Evolutionary conservation across 2,113 vertebrate genomes (phyloP), one percentile per base, ranked within the genome.

Genomic region (Bufo bufo): DNA sequence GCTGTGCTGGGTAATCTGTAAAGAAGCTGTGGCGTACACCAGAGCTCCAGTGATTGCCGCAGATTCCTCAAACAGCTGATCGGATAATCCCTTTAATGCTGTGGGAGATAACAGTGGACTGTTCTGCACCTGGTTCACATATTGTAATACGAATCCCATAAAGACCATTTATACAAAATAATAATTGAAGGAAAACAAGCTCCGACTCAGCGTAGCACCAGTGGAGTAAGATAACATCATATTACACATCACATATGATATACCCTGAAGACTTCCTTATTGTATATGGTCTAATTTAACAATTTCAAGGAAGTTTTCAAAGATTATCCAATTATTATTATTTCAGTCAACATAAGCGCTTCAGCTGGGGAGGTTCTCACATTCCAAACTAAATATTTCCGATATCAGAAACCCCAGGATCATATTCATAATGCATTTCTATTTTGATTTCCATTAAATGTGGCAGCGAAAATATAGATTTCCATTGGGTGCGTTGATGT

Each of bases 281-380:
- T 87, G 43, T 74, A 45, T 14, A 3, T 11, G 1, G 52, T 58
- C 43, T 58, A 59, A 47, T 72, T 74, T 19, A 72, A 87, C 66
- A 71, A 74, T 61, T 33, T 59, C 8, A 50, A 74, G 13, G 33
- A 82, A 74, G 45, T 54, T 69, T 69, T 81, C 14, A 45, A 52
- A 58, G 47, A 79, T 86, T 66, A 86, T 86, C 50, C 20, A 52
- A 78, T 86, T 63, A 86, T 87, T 74, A 86, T 87, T 74, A 82
- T 74, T 69, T 82, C 20, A 82, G 72, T 59, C 54, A 87, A 81
- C 63, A 81, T 47, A n/a, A 81, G 65, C n/a, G 16, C 86, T 82
- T 82, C 78, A 61, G 65, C 65, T 87, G 86, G 71, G 20, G 78
- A 59, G 23, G 19, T 45, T 45, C 66, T 87, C 77, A 47, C 20